Base-by-base conservation (phyloP, 1,140 invertebrate genomes). In the Rhizoglyphus robini region DNA sequence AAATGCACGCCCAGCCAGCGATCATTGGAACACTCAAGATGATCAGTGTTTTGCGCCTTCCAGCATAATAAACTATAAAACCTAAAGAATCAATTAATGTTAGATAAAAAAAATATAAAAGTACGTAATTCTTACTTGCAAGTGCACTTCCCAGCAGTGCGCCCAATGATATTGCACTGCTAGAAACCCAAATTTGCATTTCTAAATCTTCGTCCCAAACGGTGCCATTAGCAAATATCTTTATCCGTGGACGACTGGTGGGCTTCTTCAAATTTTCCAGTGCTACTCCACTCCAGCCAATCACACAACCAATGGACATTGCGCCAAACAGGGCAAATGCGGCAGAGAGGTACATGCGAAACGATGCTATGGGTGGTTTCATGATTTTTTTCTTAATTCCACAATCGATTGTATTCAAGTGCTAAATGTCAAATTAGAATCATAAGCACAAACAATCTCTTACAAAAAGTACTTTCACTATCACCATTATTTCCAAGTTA, bases 1-100 rank as follows among this genome's bases (percentile, higher is more conserved):
- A 83, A 23, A 91, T 83, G 0, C 86, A 70, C 0, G 81, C 70
- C 86, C 88, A 92, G 30, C 88, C 88, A 20, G 84, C 48, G 0
- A 83, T 79, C 72, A 87, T 87, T 0, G 87, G 87, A 8, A 87
- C 8, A 0, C 83, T 79, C 0, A 87, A 76, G 0, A 83, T 68
- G 13, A 90, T 70, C 80, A 91, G 84, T 0, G 86, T 82, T 41
- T 76, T 76, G 71, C 85, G 88, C 34, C 89, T 75, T 27, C 89
- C 89, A 65, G 88, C 77, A 1, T 79, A 48, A 13, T 49, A n/a
- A 18, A 65, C 27, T 72, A 69, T 90, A n/a, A 57, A 13, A 32
- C 25, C 30, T 41, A 30, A 4, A 57, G 20, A 29, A 41, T 23
- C 41, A 20, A 18, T 20, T 46, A 23, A n/a, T 51, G 20, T 31